A percentile compares a stretch with the other conserved stretches of the same genome.
Evolutionary conservation across 1,140 invertebrate genomes (phyloP).

Genomic region (Hestina assimilis): DNA sequence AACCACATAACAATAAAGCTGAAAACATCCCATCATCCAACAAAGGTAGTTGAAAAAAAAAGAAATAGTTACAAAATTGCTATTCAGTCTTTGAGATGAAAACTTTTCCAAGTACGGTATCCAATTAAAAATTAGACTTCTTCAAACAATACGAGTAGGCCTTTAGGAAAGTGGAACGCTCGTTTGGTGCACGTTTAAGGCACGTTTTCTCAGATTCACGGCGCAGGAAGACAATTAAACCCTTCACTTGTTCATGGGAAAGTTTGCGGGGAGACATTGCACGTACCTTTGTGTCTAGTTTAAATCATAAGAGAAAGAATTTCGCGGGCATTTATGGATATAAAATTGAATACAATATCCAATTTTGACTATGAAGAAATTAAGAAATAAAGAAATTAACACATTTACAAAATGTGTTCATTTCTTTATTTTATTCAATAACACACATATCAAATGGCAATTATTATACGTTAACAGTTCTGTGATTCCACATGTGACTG

Average conservation of each 20-base stretch:
- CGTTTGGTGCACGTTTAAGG: constrained; percentile 40
- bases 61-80: constrained; percentile 13
- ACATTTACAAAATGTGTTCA: no score
- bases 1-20: background rate
- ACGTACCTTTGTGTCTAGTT: background rate
- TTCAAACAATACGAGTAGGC: constrained; percentile 46
- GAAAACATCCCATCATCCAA: background rate
- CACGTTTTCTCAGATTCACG: constrained; percentile 40
- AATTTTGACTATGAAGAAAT: no score
- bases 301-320: background rate
- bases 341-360: no score
- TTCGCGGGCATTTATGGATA: background rate
- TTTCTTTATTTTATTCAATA: no score
- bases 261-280: constrained; percentile 4
- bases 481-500: no score
- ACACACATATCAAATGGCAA: no score
- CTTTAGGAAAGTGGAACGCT: constrained; percentile 43
- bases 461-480: no score
- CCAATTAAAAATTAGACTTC: constrained; percentile 59
- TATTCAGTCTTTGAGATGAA: constrained; percentile 14
- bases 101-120: constrained; percentile 30
- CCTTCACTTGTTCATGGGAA: constrained; percentile 44
- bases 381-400: no score
- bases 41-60: background rate
- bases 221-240: constrained; percentile 68